phyloP scores from a whole-genome alignment of 2,888 invertebrate genomes.

The Drosophila conformis region DNA sequence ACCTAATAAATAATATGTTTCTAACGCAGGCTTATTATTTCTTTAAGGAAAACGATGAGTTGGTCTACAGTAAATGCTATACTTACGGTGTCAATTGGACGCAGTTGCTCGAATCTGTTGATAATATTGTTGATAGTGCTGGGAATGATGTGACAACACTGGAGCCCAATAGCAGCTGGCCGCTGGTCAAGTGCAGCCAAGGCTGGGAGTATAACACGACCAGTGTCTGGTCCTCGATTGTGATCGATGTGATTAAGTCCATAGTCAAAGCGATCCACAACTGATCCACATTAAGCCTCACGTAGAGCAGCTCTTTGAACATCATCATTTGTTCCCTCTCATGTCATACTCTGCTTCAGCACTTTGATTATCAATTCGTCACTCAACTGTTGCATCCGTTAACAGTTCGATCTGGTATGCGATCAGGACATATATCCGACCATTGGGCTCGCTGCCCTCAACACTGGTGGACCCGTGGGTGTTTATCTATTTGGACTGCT shows the following conservation, averaged over 20 bases:
- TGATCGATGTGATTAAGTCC: conserved; percentile 89
- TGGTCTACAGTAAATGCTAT: conserved; percentile 89
- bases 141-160: conserved; percentile 77
- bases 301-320: conserved; percentile 47
- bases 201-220: conserved; percentile 93
- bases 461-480: conserved; percentile 95
- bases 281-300: conserved; percentile 35
- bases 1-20: not conserved
- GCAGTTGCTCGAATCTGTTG: conserved; percentile 84
- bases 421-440: conserved; percentile 94
- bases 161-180: conserved; percentile 87
- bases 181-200: conserved; percentile 88
- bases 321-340: conserved; percentile 46
- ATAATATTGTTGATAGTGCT: conserved; percentile 11
- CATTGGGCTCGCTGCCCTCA: conserved; percentile 93
- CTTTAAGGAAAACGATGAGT: conserved; percentile 81
- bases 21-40: not conserved
- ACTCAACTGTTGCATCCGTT: conserved; percentile 11
- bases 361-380: not conserved
- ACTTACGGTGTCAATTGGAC: conserved; percentile 91
- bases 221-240: conserved; percentile 91
- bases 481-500: conserved; percentile 94
- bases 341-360: not conserved
- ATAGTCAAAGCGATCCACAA: not conserved
- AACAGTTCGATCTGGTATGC: conserved; percentile 93